These are phyloP conservation scores for Ornithoptera priamus DNA, from an alignment of 2,888 invertebrate genomes.

Conservation along the genomic window DNA sequence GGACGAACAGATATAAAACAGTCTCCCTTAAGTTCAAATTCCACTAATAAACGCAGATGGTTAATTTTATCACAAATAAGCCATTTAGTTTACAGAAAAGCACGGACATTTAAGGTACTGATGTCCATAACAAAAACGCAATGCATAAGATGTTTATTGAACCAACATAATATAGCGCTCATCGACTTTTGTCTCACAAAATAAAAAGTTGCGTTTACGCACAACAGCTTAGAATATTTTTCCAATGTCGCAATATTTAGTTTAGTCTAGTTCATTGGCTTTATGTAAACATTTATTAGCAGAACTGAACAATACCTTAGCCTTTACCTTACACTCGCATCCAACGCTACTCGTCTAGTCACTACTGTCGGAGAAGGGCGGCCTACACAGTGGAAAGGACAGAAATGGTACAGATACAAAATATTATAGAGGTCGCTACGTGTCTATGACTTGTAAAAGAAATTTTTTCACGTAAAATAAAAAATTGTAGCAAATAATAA, in stretches of 20 bases:
- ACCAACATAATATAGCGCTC: no score
- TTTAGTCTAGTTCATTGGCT: not conserved
- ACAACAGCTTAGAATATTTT: not conserved
- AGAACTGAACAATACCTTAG: conserved; percentile 25
- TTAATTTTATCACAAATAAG: not conserved
- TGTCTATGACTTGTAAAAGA: not conserved
- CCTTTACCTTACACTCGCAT: conserved; percentile 38
- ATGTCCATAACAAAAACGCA: no score
- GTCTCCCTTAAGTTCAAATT: conserved; percentile 21
- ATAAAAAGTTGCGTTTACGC: no score
- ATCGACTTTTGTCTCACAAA: no score
- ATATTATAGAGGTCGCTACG: not conserved
- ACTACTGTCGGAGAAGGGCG: conserved; percentile 41
- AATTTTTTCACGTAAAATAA: no score
- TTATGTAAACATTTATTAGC: conserved; percentile 13
- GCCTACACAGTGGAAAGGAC: conserved; percentile 35
- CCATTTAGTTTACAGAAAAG: not conserved
- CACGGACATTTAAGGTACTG: no score
- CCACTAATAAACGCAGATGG: conserved; percentile 7
- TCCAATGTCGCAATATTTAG: not conserved
- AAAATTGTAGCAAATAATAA: no score
- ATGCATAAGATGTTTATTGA: no score
- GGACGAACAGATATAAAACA: conserved; percentile 15
- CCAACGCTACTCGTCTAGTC: conserved; percentile 35
- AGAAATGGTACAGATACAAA: not conserved